A percentile compares a stretch with the other conserved stretches of the same genome.
Evolutionary conservation across 2,797 vertebrate species (phyloP).

Genomic region (Smutsia temminckii): DNA sequence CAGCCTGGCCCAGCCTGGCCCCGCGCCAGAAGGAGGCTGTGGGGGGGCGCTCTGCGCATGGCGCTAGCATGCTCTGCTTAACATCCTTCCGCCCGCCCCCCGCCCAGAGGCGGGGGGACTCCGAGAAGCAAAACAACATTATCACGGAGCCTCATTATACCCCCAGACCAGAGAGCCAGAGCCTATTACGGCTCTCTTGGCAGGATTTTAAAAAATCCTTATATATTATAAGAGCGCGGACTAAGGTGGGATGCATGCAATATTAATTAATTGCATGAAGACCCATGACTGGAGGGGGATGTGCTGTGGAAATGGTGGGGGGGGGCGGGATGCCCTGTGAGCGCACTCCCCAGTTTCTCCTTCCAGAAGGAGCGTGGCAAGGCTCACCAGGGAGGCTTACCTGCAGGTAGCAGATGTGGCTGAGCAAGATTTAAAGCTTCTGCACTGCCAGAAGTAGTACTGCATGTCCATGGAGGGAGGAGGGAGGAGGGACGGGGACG

Average conservation of each 20-base stretch:
- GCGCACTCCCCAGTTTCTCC: slow-evolving; percentile 35
- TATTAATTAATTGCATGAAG: slow-evolving; percentile 82
- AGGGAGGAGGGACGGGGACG: not conserved
- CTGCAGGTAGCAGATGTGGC: slow-evolving; percentile 11
- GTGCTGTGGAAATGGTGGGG: not conserved
- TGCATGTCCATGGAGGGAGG: not conserved
- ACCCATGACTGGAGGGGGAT: not conserved
- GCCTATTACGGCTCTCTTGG: slow-evolving; percentile 34
- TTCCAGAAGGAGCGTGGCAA: not conserved
- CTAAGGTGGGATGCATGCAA: slow-evolving; percentile 78
- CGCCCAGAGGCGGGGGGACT: rapidly evolving
- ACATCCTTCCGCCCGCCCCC: no score
- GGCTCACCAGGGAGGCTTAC: not conserved
- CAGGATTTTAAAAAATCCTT: slow-evolving; percentile 8
- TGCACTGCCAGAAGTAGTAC: rapidly evolving
- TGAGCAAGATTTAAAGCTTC: slow-evolving; percentile 4
- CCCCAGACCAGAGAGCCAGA: not conserved
- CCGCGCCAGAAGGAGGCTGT: not conserved
- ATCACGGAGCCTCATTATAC: slow-evolving; percentile 60
- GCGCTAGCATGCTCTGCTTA: no score
- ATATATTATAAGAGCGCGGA: slow-evolving; percentile 79
- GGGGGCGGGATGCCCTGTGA: not conserved
- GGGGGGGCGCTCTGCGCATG: not conserved
- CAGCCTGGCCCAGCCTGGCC: not conserved
- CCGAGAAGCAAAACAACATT: not conserved